Evolutionary conservation across 2,888 invertebrate species (phyloP), one percentile per base, ranked within the genome.

Genomic region (Arctia plantaginis): DNA sequence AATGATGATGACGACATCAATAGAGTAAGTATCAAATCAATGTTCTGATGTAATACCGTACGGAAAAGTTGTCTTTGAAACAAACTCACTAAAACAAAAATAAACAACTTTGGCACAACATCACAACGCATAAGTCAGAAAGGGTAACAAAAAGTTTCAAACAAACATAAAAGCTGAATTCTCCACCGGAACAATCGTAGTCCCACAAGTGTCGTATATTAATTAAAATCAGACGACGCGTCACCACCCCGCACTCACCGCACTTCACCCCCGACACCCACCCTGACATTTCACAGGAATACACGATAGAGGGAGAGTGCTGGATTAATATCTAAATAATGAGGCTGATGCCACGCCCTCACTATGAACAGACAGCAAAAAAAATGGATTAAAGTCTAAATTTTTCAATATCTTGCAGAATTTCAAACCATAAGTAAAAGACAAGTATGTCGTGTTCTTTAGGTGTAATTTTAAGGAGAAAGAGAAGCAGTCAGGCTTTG

Each of bases 281-380:
- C 62, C 76, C 68, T 66, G 55, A 59, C 69, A 66, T 62, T 66
- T 69, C 72, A 75, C 72, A 65, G 82, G 80, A 78, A 35, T 66
- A 69, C 75, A 69, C 81, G 80, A 78, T 74, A 81, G 76, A 82
- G 82, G 89, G 90, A 90, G 91, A 91, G 93, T 90, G 91, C 89
- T 82, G 92, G 94, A 94, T 94, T 95, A 94, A 95, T 95, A 95
- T 94, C 94, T 93, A 94, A 95, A 95, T 95, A 95, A 95, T 94
- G 95, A 95, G 93, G 87, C 90, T 83, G 88, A 89, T 88, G 93
- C 93, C 91, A 91, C 94, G 93, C 94, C 93, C 92, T 88, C 86
- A 81, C 85, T 76, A 65, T 71, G 66, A 85, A 95, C 87, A 77
- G 93, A 82, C 85, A 82, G 92, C 91, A 93, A 82, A 88, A 74